Evolutionary conservation across 2,797 vertebrate species (phyloP), one percentile per base, ranked within the genome.

Genomic region (Chiroxiphia lanceolata): DNA sequence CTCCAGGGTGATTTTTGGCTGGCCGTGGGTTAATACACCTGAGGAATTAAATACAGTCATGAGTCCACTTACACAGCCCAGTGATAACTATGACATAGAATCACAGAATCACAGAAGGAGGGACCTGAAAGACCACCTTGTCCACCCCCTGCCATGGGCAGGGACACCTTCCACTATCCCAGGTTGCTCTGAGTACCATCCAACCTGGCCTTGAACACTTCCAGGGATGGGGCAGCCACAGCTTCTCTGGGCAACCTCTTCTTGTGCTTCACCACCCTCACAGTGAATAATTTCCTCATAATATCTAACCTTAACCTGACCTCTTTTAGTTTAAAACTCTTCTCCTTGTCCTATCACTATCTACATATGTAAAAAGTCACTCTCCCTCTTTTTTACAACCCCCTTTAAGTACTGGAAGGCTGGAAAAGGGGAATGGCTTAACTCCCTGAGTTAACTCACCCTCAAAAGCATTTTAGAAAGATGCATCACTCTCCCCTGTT

Each of bases 131-230:
- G 9, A 2, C 9, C 38, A 34, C 6, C 45, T 2, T 4, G 10
- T 78, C 14, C 33, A 45, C 1, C 3, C 11, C 7, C 10, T 64
- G 11, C 16, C 23, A n/a, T 22, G 33, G 7, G 5, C 16, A 64
- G 33, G 33, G n/a, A 57, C 20, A n/a, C 3, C 16, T 64, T 5
- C 50, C 50, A 38, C 33, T 2, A 0, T 4, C 16, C 33, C 57
- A 70, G 44, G 6, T 0, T 57, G 7, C 13, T 70, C 44, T 44
- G 38, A 70, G 6, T 14, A 14, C 11, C 0, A 0, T 64, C 64
- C 71, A 83, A 0, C 23, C 48, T 69, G 71, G 3, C 3, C 23
- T 57, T 38, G 44, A 7, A 2, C 23, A n/a, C 6, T 45, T 4
- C 36, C 79, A 77, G 44, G 57, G 33, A 21, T 26, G 33, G 33